phyloP scores from a whole-genome alignment of 92 coral and sea anemone species.

The Epizoanthus rinbou region DNA sequence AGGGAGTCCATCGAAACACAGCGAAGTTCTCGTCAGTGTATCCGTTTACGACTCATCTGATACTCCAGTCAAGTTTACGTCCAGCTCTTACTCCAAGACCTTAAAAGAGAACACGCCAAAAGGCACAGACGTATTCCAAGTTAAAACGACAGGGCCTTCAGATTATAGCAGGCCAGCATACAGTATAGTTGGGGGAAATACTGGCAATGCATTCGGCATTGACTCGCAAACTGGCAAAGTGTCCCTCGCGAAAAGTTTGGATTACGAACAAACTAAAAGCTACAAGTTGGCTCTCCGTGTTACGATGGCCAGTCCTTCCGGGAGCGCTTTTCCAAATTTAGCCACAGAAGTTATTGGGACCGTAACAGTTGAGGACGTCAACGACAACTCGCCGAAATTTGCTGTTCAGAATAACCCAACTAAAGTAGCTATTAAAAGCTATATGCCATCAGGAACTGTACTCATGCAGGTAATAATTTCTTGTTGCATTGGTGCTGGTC shows the following conservation, averaged over 20 bases:
- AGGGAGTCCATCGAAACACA: slow-evolving; percentile 49
- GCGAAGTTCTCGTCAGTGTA: slow-evolving; percentile 66
- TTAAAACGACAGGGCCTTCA: slow-evolving; percentile 62
- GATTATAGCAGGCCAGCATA: slow-evolving; percentile 47
- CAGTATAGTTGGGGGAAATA: slow-evolving; percentile 84
- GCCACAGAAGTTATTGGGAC: slow-evolving; percentile 70
- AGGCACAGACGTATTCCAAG: slow-evolving; percentile 60
- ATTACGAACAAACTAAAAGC: slow-evolving; percentile 67
- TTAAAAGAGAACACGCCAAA: slow-evolving; percentile 52
- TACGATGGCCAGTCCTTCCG: slow-evolving; percentile 24
- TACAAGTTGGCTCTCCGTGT: slow-evolving; percentile 79
- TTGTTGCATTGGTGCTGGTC: no score
- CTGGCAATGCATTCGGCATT: slow-evolving; percentile 65
- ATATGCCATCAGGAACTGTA: slow-evolving; percentile 59
- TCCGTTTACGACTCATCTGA: slow-evolving; percentile 61
- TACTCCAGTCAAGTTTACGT: slow-evolving; percentile 51
- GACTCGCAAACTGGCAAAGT: slow-evolving; percentile 63
- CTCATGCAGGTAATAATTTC: slow-evolving; percentile 54
- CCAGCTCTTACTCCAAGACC: slow-evolving; percentile 51
- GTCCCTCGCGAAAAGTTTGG: slow-evolving; percentile 53
- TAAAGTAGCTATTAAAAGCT: slow-evolving; percentile 58
- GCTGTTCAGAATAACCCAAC: slow-evolving; percentile 53
- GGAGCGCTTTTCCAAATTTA: slow-evolving; percentile 44
- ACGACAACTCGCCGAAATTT: slow-evolving; percentile 86
- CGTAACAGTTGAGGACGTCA: slow-evolving; percentile 68